Base-by-base conservation (phyloP, 2,113 vertebrate genomes). In the Propithecus coquereli region DNA sequence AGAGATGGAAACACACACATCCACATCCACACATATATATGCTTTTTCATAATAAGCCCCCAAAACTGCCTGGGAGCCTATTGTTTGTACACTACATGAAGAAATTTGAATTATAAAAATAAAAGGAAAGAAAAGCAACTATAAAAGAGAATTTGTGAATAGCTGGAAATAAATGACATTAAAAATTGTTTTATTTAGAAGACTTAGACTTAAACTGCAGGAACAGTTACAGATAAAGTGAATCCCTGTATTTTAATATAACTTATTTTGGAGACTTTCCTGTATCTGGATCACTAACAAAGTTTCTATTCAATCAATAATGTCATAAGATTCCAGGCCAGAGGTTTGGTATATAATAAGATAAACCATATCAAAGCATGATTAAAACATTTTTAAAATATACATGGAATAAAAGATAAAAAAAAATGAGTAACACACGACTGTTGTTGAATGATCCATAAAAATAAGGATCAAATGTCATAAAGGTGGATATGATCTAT, bases 131-230 rank as follows among this genome's bases (percentile, higher is more conserved):
- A 63, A 71, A 95, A 76, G 25, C 45, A 91, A 16, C 23, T 63
- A 22, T 59, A 71, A 88, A 43, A 81, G 34, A 91, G 32, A 90
- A 87, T 70, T 18, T 88, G 8, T 81, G 22, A 91, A 57, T 37
- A 81, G 30, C 27, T 93, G 40, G 82, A 97, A 94, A 97, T 82
- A 96, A 93, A 91, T 86, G 22, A 83, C 68, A 89, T 66, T 90
- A 95, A 88, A 92, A 82, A 57, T 52, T 82, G 52, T 92, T 95
- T 95, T 76, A 89, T 45, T 95, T 96, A 74, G 40, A 94, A 83
- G 47, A 90, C 17, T 68, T 59, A 76, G 37, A 30, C 22, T 37
- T 57, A 52, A 20, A 83, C 23, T 66, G 22, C 5, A 74, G 37
- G 25, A 93, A 76, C 14, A 91, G 50, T 83, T 77, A 65, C 25